phyloP scores from a whole-genome alignment of 2,113 vertebrate genomes.

The Phrynosoma platyrhinos region DNA sequence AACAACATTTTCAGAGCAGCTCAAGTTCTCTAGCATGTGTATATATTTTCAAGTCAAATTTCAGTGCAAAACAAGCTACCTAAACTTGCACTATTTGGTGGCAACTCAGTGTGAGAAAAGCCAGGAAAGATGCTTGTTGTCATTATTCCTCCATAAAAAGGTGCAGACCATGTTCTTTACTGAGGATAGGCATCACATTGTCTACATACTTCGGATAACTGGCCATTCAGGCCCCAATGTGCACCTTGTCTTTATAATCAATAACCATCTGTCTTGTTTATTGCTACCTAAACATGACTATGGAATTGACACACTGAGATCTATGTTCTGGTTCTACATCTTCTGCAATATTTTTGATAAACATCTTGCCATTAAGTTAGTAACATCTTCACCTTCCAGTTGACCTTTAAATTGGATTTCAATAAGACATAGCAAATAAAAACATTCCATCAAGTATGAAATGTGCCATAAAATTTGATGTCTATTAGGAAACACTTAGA shows the following conservation, averaged over 20 bases:
- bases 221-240: slow-evolving; percentile 58
- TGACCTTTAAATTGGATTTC: slow-evolving; percentile 18
- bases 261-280: slow-evolving; percentile 61
- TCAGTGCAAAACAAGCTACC: not conserved
- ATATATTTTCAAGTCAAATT: not conserved
- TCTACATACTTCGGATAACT: slow-evolving; percentile 49
- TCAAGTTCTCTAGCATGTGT: not conserved
- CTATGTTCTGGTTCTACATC: not conserved
- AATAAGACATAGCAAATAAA: not conserved
- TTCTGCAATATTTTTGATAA: slow-evolving; percentile 41
- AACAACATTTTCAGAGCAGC: not conserved
- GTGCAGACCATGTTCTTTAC: not conserved
- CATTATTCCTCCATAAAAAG: slow-evolving; percentile 57
- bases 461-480: not conserved
- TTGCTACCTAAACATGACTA: slow-evolving; percentile 57
- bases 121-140: slow-evolving; percentile 45
- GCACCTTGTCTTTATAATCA: slow-evolving; percentile 53
- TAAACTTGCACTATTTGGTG: slow-evolving; percentile 2
- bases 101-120: slow-evolving; percentile 33
- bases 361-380: slow-evolving; percentile 43
- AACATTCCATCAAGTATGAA: not conserved
- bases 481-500: not conserved
- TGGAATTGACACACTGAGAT: slow-evolving; percentile 43
- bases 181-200: slow-evolving; percentile 32
- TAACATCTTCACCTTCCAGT: not conserved